Conservation (phyloP, 2,113 vertebrate genomes). For the Cyanistes caeruleus region DNA sequence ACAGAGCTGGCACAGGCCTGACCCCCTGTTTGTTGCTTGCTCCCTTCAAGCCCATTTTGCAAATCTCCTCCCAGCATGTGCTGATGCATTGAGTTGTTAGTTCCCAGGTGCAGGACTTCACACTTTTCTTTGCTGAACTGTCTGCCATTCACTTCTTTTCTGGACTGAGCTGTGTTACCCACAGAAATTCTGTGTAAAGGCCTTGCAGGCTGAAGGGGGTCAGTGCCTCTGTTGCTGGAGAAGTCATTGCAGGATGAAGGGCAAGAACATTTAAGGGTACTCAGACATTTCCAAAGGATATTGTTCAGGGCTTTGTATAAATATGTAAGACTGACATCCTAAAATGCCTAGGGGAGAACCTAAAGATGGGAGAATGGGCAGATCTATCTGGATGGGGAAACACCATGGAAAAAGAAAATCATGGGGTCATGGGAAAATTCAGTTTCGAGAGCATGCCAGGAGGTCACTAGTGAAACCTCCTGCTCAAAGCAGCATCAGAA, state of each 20-base stretch:
- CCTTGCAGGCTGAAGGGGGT: not conserved
- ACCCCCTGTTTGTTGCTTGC: not conserved
- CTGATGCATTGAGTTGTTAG: not conserved
- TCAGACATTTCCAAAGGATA: not conserved
- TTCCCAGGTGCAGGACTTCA: not conserved
- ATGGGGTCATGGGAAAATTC: not conserved
- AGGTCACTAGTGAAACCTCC: not conserved
- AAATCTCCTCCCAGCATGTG: not conserved
- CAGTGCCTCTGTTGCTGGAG: accelerated
- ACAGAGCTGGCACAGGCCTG: not conserved
- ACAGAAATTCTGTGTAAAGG: not conserved
- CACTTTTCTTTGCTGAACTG: not conserved
- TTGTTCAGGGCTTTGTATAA: not conserved
- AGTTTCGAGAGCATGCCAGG: not conserved
- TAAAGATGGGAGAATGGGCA: not conserved
- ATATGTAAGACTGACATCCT: not conserved
- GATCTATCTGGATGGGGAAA: not conserved
- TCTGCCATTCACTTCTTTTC: not conserved
- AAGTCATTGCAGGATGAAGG: not conserved
- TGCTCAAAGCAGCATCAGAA: not conserved
- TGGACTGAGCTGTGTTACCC: not conserved
- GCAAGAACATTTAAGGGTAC: accelerated
- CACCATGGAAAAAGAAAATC: not conserved
- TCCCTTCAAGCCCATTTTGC: not conserved
- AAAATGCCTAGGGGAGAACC: not conserved